Evolutionary conservation across 2,113 vertebrate genomes (phyloP).

Genomic region (Plecturocebus donacophilus): DNA sequence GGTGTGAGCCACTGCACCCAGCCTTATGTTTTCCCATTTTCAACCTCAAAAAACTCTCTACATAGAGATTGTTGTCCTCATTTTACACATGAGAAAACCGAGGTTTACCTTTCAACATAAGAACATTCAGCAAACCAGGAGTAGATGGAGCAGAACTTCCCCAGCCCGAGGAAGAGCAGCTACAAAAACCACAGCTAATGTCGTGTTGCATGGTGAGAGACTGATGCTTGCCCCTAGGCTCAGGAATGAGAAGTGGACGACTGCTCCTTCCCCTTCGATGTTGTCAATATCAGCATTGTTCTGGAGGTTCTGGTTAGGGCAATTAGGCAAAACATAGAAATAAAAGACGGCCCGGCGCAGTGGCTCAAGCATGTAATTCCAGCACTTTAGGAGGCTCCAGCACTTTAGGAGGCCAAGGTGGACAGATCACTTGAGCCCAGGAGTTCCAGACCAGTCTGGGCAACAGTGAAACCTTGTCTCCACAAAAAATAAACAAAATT

Average conservation of each 20-base stretch:
- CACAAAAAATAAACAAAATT: not conserved
- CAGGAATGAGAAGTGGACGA: not conserved
- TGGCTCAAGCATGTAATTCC: too few species aligned
- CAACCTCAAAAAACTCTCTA: not conserved
- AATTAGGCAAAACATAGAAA: not conserved
- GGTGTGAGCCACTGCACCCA: too few species aligned
- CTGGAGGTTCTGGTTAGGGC: not conserved
- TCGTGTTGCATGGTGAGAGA: not conserved
- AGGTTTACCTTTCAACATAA: not conserved
- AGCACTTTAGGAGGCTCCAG: too few species aligned
- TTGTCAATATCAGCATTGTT: accelerated
- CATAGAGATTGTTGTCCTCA: too few species aligned
- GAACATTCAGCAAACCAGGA: not conserved
- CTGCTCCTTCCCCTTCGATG: not conserved
- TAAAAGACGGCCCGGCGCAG: accelerated
- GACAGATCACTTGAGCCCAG: not conserved
- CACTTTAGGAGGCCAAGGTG: too few species aligned
- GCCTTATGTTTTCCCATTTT: not conserved
- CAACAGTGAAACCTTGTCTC: not conserved
- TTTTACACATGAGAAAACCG: not conserved
- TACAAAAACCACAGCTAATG: not conserved
- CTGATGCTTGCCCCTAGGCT: not conserved
- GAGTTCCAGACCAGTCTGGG: not conserved
- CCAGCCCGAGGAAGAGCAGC: not conserved
- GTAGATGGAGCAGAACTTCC: too few species aligned